phyloP scores from a whole-genome alignment of 1,140 invertebrate genomes.

The Monochamus saltuarius region DNA sequence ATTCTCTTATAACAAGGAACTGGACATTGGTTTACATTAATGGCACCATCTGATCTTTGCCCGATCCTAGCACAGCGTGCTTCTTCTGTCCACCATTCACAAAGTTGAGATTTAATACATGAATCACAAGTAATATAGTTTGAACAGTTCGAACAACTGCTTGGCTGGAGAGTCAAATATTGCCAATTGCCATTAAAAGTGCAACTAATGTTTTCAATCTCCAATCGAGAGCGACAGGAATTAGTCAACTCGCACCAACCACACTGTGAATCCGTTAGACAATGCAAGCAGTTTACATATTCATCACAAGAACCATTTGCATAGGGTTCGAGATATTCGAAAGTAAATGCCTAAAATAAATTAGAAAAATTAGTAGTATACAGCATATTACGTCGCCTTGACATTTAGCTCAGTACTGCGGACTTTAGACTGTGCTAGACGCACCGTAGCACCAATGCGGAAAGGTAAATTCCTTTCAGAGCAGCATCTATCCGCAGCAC shows the following conservation, averaged over 20 bases:
- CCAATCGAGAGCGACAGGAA: slow-evolving; percentile 62
- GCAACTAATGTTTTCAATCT: slow-evolving; percentile 67
- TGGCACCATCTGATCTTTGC: slow-evolving; percentile 66
- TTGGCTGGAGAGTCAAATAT: slow-evolving; percentile 77
- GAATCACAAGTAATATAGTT: slow-evolving; percentile 84
- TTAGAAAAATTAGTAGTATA: too few relatives aligned
- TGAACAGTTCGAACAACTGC: slow-evolving; percentile 81
- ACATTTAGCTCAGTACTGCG: too few relatives aligned
- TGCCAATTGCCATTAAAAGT: slow-evolving; percentile 64
- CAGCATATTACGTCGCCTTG: too few relatives aligned
- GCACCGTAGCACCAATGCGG: too few relatives aligned
- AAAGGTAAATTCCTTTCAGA: too few relatives aligned
- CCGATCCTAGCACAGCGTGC: slow-evolving; percentile 79
- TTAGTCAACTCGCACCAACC: slow-evolving; percentile 83
- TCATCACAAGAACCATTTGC: slow-evolving; percentile 73
- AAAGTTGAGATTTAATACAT: slow-evolving; percentile 68
- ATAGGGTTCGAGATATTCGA: slow-evolving; percentile 87
- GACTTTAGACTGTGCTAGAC: too few relatives aligned
- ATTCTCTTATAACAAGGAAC: slow-evolving; percentile 71
- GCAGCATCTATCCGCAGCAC: too few relatives aligned
- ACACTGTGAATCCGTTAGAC: slow-evolving; percentile 84
- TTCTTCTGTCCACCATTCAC: slow-evolving; percentile 86
- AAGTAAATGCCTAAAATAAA: slow-evolving; percentile 68
- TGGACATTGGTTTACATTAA: slow-evolving; percentile 67
- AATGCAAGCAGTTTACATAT: slow-evolving; percentile 84